Evolutionary conservation across 2,113 vertebrate species (phyloP), one percentile per base, ranked within the genome.

Genomic region (Nyctibius bracteatus): DNA sequence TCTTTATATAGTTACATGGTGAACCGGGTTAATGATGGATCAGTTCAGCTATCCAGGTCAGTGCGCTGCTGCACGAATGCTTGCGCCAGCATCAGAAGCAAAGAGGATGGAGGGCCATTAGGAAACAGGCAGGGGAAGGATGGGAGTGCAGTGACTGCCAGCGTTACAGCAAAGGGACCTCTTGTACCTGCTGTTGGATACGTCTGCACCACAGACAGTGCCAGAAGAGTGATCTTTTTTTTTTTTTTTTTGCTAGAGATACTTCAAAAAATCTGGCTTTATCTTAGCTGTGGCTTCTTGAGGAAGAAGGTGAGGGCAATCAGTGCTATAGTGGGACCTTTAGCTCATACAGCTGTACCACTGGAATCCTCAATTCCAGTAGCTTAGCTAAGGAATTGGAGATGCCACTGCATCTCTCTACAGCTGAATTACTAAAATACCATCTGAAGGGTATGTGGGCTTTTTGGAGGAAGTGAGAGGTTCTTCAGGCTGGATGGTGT

Each of bases 11-110:
- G 86, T 71, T 89, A 33, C 31, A 14, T 70, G 47, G 30, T 84
- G 80, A 95, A 94, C 41, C 93, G 87, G 93, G 86, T 95, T 96
- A 95, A 94, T 92, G 94, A 92, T 84, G 94, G 94, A 94, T 96
- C 94, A 94, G 77, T 92, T 91, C 75, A 81, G 75, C 66, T 73
- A 46, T 83, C 71, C 92, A 68, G 35, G 93, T 94, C 94, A 91
- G 55, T 6, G 39, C 7, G 0, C 68, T 72, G 86, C 86, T 91
- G 70, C 84, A 44, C 65, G 54, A 94, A 25, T 71, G 89, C 93
- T 89, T 79, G 47, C 6, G 10, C 85, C 89, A 96, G 94, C 72
- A 33, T 59, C 55, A 44, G 66, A 59, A 67, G 59, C 55, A 95
- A 89, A 92, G 91, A 84, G 43, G 86, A 84, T 91, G 49, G 80